These are phyloP conservation scores for Sphaerophoria rueppellii DNA, from an alignment of 2,888 invertebrate species.

Conservation along the genomic window DNA sequence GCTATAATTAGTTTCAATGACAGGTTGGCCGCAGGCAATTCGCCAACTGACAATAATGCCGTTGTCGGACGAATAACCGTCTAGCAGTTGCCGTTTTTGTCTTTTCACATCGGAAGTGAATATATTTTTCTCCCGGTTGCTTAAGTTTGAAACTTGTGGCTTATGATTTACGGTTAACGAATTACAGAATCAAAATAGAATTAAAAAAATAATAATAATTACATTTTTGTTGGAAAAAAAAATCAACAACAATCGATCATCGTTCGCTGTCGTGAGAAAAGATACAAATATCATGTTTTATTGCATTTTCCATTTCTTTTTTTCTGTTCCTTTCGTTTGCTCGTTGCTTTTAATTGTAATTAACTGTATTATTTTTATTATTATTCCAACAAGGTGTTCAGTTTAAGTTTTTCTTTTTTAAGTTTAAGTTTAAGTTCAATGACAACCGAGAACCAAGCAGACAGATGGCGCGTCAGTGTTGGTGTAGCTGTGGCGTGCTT, in stretches of 20 bases:
- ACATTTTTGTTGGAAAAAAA: conserved; percentile 51
- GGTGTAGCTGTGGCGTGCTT: background rate
- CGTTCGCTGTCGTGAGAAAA: conserved; percentile 14
- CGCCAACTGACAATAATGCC: conserved; percentile 66
- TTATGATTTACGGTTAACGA: conserved; percentile 26
- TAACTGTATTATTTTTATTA: conserved; percentile 41
- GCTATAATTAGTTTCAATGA: conserved; percentile 70
- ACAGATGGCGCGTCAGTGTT: conserved; percentile 1
- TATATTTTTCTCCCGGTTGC: background rate
- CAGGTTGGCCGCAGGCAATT: conserved; percentile 57
- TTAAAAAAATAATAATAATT: conserved; percentile 28
- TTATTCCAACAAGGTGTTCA: conserved; percentile 25
- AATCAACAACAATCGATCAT: conserved; percentile 9
- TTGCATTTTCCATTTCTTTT: conserved; percentile 14
- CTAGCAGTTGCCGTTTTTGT: conserved; percentile 47
- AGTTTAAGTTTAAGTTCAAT: conserved; percentile 62
- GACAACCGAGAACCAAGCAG: conserved; percentile 20
- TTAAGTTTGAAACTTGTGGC: background rate
- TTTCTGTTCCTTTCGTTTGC: conserved; percentile 39
- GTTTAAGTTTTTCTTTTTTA: conserved; percentile 7
- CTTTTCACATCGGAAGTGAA: conserved; percentile 65
- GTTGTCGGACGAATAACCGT: conserved; percentile 40
- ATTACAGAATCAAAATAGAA: conserved; percentile 59
- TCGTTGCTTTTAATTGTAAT: conserved; percentile 41
- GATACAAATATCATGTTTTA: background rate